Conservation (phyloP, 1,140 invertebrate species). For the Triops cancriformis region DNA sequence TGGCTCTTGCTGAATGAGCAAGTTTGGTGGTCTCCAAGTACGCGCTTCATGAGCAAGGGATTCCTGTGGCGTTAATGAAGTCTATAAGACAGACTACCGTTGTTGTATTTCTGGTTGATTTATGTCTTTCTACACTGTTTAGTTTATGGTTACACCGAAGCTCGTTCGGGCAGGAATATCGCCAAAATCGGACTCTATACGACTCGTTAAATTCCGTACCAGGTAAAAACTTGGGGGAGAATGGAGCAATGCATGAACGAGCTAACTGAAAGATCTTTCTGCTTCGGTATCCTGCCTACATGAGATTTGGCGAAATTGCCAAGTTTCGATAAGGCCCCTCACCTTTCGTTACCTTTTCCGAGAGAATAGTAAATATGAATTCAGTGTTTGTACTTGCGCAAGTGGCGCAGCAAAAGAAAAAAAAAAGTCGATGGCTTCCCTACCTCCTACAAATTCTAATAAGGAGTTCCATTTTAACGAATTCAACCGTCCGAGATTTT, state of each 20-base stretch:
- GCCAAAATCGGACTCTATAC: neutral
- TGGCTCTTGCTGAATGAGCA: neutral
- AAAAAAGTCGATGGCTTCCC: neutral
- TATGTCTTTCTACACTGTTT: neutral
- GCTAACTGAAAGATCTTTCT: too few relatives aligned
- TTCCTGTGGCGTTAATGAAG: constrained; percentile 3
- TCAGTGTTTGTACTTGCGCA: neutral
- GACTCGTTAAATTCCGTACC: neutral
- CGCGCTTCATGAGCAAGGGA: neutral
- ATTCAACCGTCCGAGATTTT: neutral
- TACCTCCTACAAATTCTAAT: neutral
- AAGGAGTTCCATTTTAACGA: neutral
- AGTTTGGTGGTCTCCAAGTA: neutral
- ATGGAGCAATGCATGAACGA: neutral
- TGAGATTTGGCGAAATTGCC: neutral
- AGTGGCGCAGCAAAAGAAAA: neutral
- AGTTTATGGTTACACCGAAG: neutral
- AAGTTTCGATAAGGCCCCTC: neutral
- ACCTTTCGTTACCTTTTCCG: neutral
- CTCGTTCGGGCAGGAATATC: neutral
- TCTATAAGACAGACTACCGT: constrained; percentile 2
- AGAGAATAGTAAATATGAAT: neutral
- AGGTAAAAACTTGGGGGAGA: neutral
- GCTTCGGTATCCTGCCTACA: neutral
- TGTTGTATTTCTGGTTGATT: neutral